Base-by-base conservation (phyloP, 2,113 vertebrate species). In the Zeus faber region DNA sequence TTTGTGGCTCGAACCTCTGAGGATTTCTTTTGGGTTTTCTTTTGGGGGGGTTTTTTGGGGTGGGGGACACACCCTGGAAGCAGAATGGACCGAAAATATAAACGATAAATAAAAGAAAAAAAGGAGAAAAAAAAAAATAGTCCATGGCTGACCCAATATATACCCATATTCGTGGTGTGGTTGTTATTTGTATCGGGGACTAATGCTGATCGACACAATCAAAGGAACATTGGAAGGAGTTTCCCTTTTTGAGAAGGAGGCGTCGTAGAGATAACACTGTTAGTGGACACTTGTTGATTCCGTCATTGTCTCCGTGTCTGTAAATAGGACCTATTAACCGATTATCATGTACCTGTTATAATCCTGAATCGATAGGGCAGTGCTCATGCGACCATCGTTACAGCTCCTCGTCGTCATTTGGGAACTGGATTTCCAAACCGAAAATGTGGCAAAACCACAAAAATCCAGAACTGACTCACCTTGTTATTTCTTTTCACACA, bases 241-340 rank as follows among this genome's bases (percentile, higher is more conserved):
- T n/a, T n/a, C n/a, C n/a, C n/a, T n/a, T n/a, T n/a, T n/a, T n/a
- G n/a, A n/a, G n/a, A n/a, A n/a, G n/a, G n/a, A n/a, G n/a, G n/a
- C n/a, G n/a, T n/a, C n/a, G n/a, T n/a, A n/a, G 91, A 92, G 88
- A 93, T 92, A 93, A 95, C 91, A 90, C 90, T 87, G 78, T 93
- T 93, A 93, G 93, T 95, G 91, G 91, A 95, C 92, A 93, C 92
- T 93, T 90, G 89, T 91, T 90, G 92, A 93, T 92, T 93, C 87
- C 70, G 90, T 94, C 91, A 94, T 89, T 89, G 84, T 96, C 94
- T 91, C 85, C 91, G 92, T 94, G 93, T 90, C 90, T 98, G 97
- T 99, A 99, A 94, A 99, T 99, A 99, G 85, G 89, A 89, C 85
- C 89, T 96, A 94, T 91, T 98, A 95, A 97, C 89, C 89, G 90